A percentile compares a stretch with the other conserved stretches of the same genome.
phyloP scores from a whole-genome alignment of 2,113 vertebrate species.

The Phodopus roborovskii region DNA sequence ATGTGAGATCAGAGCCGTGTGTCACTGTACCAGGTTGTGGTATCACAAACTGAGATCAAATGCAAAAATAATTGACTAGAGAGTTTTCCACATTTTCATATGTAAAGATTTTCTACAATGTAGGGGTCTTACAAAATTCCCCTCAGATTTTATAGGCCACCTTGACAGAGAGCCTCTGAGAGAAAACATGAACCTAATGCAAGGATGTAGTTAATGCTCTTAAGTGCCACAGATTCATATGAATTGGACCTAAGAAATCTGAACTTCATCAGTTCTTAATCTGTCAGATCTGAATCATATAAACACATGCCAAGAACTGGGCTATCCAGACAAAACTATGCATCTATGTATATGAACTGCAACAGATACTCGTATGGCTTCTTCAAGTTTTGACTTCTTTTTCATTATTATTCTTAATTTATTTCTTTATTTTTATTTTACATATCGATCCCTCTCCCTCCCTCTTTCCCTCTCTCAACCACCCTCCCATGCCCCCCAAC shows the following conservation, averaged over 20 bases:
- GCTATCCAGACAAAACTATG: not conserved
- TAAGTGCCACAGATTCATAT: not conserved
- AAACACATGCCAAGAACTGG: not conserved
- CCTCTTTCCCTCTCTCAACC: too few relatives aligned
- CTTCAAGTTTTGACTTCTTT: not conserved
- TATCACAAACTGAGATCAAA: not conserved
- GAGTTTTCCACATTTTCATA: conserved; percentile 9
- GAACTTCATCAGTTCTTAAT: conserved; percentile 16
- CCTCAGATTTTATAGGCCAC: conserved; percentile 37
- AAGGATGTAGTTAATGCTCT: not conserved
- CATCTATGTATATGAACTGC: not conserved
- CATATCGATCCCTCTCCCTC: too few relatives aligned
- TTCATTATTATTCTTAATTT: too few relatives aligned
- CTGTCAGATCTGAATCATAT: not conserved
- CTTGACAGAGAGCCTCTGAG: not conserved
- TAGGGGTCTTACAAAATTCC: not conserved
- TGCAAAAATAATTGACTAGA: not conserved
- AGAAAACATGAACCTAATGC: not conserved
- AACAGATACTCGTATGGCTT: not conserved
- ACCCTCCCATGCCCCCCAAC: too few relatives aligned
- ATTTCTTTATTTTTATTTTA: too few relatives aligned
- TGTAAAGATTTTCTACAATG: conserved; percentile 22
- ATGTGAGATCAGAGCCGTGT: not conserved
- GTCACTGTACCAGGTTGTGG: not conserved
- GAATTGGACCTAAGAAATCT: not conserved